These are phyloP conservation scores for Himalopsyche tibetana DNA, from an alignment of 2,888 invertebrate genomes.

Conservation along the genomic window DNA sequence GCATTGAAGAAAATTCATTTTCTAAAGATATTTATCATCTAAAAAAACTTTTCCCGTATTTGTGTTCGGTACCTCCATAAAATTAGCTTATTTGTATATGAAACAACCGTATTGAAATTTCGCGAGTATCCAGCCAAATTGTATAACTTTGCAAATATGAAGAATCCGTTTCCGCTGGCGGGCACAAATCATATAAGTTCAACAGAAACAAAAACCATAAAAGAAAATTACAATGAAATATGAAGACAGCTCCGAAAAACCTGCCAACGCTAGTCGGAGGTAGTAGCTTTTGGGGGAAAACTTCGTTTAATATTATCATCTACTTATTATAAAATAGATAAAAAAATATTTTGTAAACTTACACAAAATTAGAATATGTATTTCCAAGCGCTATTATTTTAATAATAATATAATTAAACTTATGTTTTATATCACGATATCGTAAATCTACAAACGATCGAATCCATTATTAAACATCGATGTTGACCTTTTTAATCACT, in stretches of 20 bases:
- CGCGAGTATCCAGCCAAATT: slow-evolving; percentile 46
- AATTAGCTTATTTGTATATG: slow-evolving; percentile 21
- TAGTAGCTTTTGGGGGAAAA: background rate
- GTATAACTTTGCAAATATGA: slow-evolving; percentile 54
- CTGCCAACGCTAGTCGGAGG: slow-evolving; percentile 1
- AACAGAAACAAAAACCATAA: slow-evolving; percentile 60
- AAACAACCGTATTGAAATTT: background rate
- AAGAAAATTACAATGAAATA: slow-evolving; percentile 61
- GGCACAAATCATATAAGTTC: slow-evolving; percentile 59
- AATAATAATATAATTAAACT: too few species aligned
- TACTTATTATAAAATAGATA: background rate
- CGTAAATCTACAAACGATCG: too few species aligned
- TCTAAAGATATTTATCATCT: slow-evolving; percentile 18
- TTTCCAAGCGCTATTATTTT: too few species aligned
- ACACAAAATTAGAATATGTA: too few species aligned
- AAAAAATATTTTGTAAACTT: background rate
- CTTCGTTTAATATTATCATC: slow-evolving; percentile 2
- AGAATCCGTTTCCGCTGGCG: slow-evolving; percentile 44
- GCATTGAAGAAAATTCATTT: slow-evolving; percentile 7
- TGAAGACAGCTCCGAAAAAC: slow-evolving; percentile 53
- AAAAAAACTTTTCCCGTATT: slow-evolving; percentile 21
- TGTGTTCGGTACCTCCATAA: background rate
- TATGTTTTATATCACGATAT: too few species aligned
- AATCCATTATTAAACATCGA: too few species aligned
- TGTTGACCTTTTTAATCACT: too few species aligned